Percentiles rank a stretch among this genome's conserved stretches.
phyloP scores from a whole-genome alignment of 2,113 vertebrate genomes.

The Mormyrus lacerda region DNA sequence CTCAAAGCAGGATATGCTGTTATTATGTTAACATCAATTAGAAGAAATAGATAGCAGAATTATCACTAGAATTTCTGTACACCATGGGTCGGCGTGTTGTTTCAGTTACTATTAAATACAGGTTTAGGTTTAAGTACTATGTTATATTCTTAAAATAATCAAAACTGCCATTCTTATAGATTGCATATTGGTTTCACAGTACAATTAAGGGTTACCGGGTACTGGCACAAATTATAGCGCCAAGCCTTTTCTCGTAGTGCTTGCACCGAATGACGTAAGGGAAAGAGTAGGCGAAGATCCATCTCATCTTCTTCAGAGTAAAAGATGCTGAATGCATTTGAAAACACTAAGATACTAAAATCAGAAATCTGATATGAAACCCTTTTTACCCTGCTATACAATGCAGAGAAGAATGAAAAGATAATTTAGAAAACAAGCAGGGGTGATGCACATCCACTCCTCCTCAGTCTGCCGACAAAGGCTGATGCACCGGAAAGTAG shows the following conservation, averaged over 20 bases:
- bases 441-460: slow-evolving; percentile 22
- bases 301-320: background rate
- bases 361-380: slow-evolving; percentile 18
- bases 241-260: background rate
- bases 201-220: background rate
- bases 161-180: background rate
- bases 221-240: background rate
- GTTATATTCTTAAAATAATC: background rate
- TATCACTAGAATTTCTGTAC: background rate
- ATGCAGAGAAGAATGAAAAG: background rate
- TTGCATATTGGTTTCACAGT: background rate
- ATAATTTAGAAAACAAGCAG: background rate
- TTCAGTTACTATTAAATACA: background rate
- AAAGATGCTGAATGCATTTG: background rate
- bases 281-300: slow-evolving; percentile 11
- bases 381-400: background rate
- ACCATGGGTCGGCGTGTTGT: background rate
- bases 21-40: background rate
- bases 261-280: background rate
- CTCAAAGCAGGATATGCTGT: background rate
- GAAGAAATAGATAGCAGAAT: background rate
- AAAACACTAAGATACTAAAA: slow-evolving; percentile 20
- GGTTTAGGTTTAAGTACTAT: background rate
- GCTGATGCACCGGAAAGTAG: slow-evolving; percentile 26
- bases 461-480: slow-evolving; percentile 13